Base-by-base conservation (phyloP, 2,797 vertebrate species). In the Heterohyrax brucei region DNA sequence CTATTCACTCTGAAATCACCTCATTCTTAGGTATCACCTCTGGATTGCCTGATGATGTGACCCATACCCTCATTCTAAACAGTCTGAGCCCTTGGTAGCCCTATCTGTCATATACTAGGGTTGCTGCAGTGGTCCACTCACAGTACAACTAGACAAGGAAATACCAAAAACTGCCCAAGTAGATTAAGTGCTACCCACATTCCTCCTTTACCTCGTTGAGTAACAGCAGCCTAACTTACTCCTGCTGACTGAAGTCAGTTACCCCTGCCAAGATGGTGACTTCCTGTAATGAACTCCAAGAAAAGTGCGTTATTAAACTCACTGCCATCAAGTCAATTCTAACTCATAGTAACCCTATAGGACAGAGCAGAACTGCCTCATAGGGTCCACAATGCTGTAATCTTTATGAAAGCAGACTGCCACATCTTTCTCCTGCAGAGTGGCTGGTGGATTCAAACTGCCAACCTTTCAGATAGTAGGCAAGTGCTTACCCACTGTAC, bases 201-300 rank as follows among this genome's bases (percentile, higher is more conserved):
- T 39, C 39, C 39, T 39, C 39, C 39, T 39, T 39, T 39, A 39
- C 39, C 39, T 39, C 39, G 39, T 39, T 39, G 39, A 39, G 39
- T 24, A 76, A 44, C 59, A 68, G 33, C 68, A 68, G 22, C 4
- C 68, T 56, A n/a, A 66, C 28, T 7, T 85, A 48, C n/a, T 44
- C 53, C 62, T 30, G 66, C 68, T 61, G 53, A 78, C 16, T 72
- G n/a, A 72, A 26, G 64, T 75, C 73, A n/a, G 62, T 61, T 77
- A 62, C 18, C 26, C 62, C 39, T 90, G 80, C 53, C 80, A 84
- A 89, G 64, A 89, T 62, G 62, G 53, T 79, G 80, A 72, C 19
- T 94, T 62, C 44, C 77, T 44, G 62, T 39, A 39, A 39, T 39
- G 39, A 39, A 39, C 39, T 39, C 39, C 39, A 39, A 39, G 39